Conservation (phyloP, 2,113 vertebrate genomes). For the Hirundichthys speculiger region DNA sequence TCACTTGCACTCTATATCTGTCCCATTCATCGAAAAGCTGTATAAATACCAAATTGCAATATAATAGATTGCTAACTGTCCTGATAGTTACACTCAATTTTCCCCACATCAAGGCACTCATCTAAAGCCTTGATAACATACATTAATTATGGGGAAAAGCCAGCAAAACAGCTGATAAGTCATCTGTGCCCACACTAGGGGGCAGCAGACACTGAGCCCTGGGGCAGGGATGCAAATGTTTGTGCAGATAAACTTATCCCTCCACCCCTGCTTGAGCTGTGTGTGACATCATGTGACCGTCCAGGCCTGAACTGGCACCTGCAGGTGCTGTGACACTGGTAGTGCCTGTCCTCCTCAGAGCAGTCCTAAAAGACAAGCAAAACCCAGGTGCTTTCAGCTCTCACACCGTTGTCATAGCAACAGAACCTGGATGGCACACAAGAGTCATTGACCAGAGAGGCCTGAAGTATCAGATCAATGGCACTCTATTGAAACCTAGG, state of each 20-base stretch:
- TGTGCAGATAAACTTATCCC: conserved; percentile 28
- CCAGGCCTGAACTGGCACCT: conserved; percentile 48
- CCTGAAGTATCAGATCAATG: conserved; percentile 59
- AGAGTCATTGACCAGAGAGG: conserved; percentile 64
- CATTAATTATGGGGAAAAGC: conserved; percentile 10
- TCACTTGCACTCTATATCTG: conserved; percentile 53
- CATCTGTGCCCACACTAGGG: conserved; percentile 59
- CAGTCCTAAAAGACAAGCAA: conserved; percentile 46
- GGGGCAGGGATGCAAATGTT: conserved; percentile 29
- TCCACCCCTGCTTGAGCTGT: conserved; percentile 27
- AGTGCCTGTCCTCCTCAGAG: conserved; percentile 43
- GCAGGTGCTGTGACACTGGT: conserved; percentile 56
- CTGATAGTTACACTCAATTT: conserved; percentile 58
- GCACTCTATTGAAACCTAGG: conserved; percentile 42
- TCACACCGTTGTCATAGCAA: conserved; percentile 67
- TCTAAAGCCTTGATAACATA: conserved; percentile 32
- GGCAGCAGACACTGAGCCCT: conserved; percentile 74
- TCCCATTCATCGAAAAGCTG: conserved; percentile 48
- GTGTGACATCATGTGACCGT: conserved; percentile 49
- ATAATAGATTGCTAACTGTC: conserved; percentile 59
- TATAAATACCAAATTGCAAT: conserved; percentile 48
- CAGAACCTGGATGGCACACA: conserved; percentile 62
- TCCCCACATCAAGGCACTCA: conserved; percentile 43
- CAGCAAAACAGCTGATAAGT: conserved; percentile 29
- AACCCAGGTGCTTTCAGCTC: conserved; percentile 46